Conservation (phyloP, 2,888 invertebrate species). For the Alloscopus bannaensis region DNA sequence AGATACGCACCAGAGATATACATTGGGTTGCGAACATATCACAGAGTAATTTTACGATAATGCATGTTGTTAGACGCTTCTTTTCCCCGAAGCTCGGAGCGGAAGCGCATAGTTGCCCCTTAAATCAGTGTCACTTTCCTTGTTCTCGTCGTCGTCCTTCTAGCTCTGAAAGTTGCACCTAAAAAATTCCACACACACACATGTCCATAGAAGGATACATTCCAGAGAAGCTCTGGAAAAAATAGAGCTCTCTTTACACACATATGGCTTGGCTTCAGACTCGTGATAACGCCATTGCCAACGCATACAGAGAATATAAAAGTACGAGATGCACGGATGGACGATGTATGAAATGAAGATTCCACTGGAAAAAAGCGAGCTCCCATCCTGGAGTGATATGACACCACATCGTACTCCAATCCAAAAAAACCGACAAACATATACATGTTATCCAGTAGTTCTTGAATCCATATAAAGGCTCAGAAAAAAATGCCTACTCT, state of each 20-base stretch:
- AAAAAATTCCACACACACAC: too few relatives aligned
- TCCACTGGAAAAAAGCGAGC: conserved; percentile 31
- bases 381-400: conserved; percentile 25
- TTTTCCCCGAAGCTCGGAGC: conserved; percentile 53
- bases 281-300: too few relatives aligned
- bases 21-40: conserved; percentile 59
- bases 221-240: too few relatives aligned
- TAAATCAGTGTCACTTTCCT: conserved; percentile 64
- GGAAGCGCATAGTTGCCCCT: conserved; percentile 65
- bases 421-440: neutral
- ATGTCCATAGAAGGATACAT: too few relatives aligned
- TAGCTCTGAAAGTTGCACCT: conserved; percentile 29
- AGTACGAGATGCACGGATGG: neutral
- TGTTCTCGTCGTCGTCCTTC: conserved; percentile 48
- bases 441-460: too few relatives aligned
- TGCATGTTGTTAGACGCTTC: conserved; percentile 64
- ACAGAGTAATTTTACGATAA: conserved; percentile 63
- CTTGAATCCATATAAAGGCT: too few relatives aligned
- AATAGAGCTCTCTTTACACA: too few relatives aligned
- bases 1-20: conserved; percentile 20
- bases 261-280: too few relatives aligned
- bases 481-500: conserved; percentile 9
- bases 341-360: conserved; percentile 22
- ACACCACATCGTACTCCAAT: neutral
- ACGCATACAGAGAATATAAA: too few relatives aligned